Conservation (phyloP, 2,797 vertebrate species). For the Eupleurogrammus muticus region DNA sequence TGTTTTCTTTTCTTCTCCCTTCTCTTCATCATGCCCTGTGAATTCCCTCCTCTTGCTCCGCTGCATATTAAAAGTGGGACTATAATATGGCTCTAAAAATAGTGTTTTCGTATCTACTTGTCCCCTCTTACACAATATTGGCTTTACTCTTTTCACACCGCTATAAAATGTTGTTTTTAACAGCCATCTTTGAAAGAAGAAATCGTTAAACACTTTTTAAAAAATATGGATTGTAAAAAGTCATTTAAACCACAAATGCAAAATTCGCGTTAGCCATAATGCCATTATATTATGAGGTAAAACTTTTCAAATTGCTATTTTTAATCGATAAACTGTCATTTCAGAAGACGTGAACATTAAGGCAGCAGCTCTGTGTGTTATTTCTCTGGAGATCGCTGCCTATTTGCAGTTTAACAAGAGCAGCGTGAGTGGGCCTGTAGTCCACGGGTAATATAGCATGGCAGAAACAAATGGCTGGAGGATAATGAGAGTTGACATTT, state of each 20-base stretch:
- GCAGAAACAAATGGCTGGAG: conserved; percentile 25
- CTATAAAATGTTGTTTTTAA: conserved; percentile 11
- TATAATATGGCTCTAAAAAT: conserved; percentile 67
- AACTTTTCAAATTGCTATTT: conserved; percentile 19
- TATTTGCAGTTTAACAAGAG: conserved; percentile 57
- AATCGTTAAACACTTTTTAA: not conserved
- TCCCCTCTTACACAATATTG: conserved; percentile 31
- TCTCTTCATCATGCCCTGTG: conserved; percentile 41
- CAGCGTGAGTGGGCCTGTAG: conserved; percentile 25
- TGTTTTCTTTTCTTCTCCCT: conserved; percentile 8
- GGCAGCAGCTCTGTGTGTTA: conserved; percentile 12
- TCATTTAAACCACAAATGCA: not conserved
- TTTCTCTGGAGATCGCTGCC: conserved; percentile 51
- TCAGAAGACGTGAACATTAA: conserved; percentile 30
- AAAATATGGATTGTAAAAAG: conserved; percentile 4
- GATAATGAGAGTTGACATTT: conserved; percentile 45
- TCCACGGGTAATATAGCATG: conserved; percentile 24
- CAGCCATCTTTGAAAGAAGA: no score
- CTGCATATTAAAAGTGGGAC: conserved; percentile 57
- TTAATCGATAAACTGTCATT: conserved; percentile 21
- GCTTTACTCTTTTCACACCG: conserved; percentile 29
- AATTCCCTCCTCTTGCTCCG: conserved; percentile 27
- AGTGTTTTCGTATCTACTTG: conserved; percentile 63
- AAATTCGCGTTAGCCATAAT: not conserved
- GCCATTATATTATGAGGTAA: not conserved